phyloP scores from a whole-genome alignment of 2,888 invertebrate genomes.

The Furcula furcula region DNA sequence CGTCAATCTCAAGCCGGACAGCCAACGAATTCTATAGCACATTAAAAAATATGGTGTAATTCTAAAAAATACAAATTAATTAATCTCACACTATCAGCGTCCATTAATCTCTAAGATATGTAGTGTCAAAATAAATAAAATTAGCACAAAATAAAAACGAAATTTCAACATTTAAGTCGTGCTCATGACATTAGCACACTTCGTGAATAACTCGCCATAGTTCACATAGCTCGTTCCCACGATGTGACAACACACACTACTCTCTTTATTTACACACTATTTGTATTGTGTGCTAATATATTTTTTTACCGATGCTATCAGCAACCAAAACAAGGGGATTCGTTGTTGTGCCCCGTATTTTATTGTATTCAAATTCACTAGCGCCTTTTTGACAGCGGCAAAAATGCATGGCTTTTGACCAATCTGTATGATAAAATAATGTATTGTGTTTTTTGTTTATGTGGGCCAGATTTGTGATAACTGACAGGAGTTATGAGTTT shows the following conservation, averaged over 20 bases:
- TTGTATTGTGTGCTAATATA: conserved; percentile 60
- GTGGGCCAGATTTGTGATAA: conserved; percentile 16
- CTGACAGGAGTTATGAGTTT: neutral
- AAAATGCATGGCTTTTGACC: conserved; percentile 15
- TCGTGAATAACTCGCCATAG: conserved; percentile 21
- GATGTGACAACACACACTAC: conserved; percentile 62
- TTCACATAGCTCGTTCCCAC: conserved; percentile 53
- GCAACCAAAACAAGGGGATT: conserved; percentile 38
- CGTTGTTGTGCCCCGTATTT: conserved; percentile 32
- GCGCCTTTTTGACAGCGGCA: conserved; percentile 16
- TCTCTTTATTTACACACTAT: conserved; percentile 59
- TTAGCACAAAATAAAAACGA: neutral
- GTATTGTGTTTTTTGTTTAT: conserved; percentile 14
- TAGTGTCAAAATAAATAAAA: conserved; percentile 9
- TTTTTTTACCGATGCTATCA: conserved; percentile 57
- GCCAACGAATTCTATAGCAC: no score
- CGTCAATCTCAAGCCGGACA: no score
- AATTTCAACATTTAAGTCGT: conserved; percentile 1
- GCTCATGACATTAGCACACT: conserved; percentile 17
- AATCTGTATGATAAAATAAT: conserved; percentile 19
- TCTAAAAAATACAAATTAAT: conserved; percentile 8
- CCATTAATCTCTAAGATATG: conserved; percentile 21
- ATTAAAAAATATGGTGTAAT: no score
- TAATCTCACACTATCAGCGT: conserved; percentile 14
- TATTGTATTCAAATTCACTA: conserved; percentile 58